phyloP scores from a whole-genome alignment of 2,797 vertebrate species.

The Acestrorhynchus altus region DNA sequence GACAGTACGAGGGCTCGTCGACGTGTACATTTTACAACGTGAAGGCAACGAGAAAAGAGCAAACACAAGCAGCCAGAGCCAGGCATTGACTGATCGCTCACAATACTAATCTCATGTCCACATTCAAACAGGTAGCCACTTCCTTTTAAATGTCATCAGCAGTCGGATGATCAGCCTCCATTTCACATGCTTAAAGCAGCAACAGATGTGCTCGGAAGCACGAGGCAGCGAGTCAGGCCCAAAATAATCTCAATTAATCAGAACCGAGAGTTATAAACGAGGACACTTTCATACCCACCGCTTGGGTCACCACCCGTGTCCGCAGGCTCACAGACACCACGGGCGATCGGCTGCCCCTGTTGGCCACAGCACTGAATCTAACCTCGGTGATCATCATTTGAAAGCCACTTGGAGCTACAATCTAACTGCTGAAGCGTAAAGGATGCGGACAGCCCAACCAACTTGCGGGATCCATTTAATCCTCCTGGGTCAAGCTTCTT shows the following conservation, averaged over 20 bases:
- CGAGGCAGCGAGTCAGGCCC: not conserved
- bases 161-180: constrained; percentile 7
- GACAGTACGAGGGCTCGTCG: not conserved
- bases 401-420: not conserved
- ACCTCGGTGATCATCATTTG: constrained; percentile 64
- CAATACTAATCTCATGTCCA: constrained; percentile 10
- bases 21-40: not conserved
- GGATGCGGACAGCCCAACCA: not conserved
- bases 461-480: not conserved
- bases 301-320: constrained; percentile 60
- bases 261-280: not conserved
- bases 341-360: constrained; percentile 60
- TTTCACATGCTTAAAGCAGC: not conserved
- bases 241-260: constrained; percentile 25
- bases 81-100: not conserved
- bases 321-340: constrained; percentile 62
- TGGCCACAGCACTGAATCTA: constrained; percentile 69
- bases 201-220: constrained; percentile 7
- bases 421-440: not conserved
- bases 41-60: not conserved
- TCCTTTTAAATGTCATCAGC: constrained; percentile 23
- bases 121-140: constrained; percentile 27
- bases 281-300: constrained; percentile 65
- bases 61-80: not conserved
- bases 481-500: not conserved